phyloP scores from a whole-genome alignment of 1,140 invertebrate species.

The Drosophila sproati region DNA sequence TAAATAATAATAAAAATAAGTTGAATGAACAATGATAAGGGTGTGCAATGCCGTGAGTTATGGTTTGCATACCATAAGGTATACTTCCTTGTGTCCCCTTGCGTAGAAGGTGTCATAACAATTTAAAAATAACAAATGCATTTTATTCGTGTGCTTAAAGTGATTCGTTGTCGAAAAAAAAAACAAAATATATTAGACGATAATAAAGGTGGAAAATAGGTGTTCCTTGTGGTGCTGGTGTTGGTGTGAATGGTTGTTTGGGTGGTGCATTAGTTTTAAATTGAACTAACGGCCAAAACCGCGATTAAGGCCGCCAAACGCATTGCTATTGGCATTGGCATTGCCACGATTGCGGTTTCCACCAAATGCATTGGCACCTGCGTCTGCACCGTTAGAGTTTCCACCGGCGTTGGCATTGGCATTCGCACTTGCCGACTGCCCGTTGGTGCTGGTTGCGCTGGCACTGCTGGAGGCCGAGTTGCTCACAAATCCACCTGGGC shows the following conservation, averaged over 20 bases:
- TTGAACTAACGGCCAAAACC: constrained; percentile 52
- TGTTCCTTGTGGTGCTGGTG: background rate
- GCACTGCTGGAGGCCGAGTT: constrained; percentile 75
- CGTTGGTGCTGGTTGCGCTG: constrained; percentile 48
- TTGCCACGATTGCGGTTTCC: constrained; percentile 32
- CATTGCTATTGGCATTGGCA: constrained; percentile 69
- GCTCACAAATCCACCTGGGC: constrained; percentile 59
- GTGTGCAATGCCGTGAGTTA: too few species aligned
- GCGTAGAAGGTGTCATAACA: background rate
- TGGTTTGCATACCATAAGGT: background rate
- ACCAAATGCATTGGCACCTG: constrained; percentile 13
- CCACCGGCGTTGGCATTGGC: constrained; percentile 65
- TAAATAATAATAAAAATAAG: too few species aligned
- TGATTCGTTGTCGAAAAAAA: constrained; percentile 40
- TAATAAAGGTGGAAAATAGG: constrained; percentile 1
- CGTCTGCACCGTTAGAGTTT: constrained; percentile 9
- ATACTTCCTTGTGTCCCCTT: background rate
- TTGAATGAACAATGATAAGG: too few species aligned
- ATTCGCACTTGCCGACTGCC: constrained; percentile 60
- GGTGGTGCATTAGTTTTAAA: background rate
- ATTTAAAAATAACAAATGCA: constrained; percentile 66
- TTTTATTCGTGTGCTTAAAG: constrained; percentile 49
- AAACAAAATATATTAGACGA: constrained; percentile 15
- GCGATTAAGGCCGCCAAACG: constrained; percentile 35
- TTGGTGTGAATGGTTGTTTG: background rate